These are phyloP conservation scores for Emys orbicularis DNA, from an alignment of 2,797 vertebrate genomes.

Conservation along the genomic window DNA sequence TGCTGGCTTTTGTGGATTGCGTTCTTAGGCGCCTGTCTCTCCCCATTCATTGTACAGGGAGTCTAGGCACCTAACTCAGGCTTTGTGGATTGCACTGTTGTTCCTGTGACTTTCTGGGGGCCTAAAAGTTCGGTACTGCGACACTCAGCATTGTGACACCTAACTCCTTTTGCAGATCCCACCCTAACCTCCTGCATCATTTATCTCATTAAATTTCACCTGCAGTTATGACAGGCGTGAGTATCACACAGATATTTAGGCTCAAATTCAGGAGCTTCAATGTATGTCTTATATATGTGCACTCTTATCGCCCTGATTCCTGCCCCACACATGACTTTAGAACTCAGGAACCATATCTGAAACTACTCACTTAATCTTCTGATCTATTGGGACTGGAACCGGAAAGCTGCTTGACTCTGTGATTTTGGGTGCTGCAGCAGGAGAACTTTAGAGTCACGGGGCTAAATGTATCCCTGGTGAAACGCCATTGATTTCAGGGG, in stretches of 20 bases:
- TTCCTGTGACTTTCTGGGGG: too few species aligned
- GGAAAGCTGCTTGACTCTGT: background rate
- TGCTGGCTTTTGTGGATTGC: too few species aligned
- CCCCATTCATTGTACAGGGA: too few species aligned
- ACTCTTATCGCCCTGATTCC: background rate
- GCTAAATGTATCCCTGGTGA: background rate
- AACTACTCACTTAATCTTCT: background rate
- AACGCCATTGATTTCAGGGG: background rate
- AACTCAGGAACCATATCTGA: background rate
- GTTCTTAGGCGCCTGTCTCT: too few species aligned
- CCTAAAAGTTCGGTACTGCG: too few species aligned
- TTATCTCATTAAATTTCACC: background rate
- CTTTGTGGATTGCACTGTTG: too few species aligned
- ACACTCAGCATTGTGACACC: too few species aligned
- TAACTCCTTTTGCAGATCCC: too few species aligned
- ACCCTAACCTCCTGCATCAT: background rate
- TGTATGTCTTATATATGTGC: background rate
- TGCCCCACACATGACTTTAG: background rate
- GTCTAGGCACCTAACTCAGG: too few species aligned
- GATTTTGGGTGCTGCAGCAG: fast-evolving
- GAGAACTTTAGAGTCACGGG: background rate
- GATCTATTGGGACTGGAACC: background rate
- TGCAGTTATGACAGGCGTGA: background rate
- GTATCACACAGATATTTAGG: background rate
- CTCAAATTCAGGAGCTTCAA: background rate